phyloP scores from a whole-genome alignment of 2,797 vertebrate species.

The Pseudomugil gertrudae region DNA sequence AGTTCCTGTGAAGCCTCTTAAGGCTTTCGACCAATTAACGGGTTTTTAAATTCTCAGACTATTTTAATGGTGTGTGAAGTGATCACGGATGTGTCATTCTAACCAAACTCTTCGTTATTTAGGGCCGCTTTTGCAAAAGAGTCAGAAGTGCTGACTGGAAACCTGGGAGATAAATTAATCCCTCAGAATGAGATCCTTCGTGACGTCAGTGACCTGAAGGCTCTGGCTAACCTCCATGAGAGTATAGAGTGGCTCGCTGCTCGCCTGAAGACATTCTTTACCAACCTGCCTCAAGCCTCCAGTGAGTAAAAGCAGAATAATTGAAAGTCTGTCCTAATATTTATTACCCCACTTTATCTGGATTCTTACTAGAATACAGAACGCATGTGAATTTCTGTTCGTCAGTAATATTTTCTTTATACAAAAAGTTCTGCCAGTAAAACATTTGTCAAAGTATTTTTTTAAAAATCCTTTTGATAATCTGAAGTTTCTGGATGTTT shows the following conservation, averaged over 20 bases:
- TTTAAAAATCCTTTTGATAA: too few relatives aligned
- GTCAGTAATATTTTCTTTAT: conserved; percentile 19
- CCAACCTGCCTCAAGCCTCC: conserved; percentile 84
- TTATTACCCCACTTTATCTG: background rate
- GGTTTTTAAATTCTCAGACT: background rate
- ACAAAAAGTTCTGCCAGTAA: conserved; percentile 11
- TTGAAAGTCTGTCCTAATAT: conserved; percentile 4
- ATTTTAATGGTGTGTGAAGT: too few relatives aligned
- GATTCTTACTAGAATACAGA: conserved; percentile 5
- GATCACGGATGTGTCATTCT: background rate
- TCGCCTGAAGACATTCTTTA: conserved; percentile 87
- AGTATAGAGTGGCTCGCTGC: conserved; percentile 96
- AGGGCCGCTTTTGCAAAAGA: conserved; percentile 97
- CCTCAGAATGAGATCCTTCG: conserved; percentile 94
- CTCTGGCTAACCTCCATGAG: conserved; percentile 96
- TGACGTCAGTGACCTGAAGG: conserved; percentile 96
- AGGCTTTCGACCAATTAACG: conserved; percentile 24
- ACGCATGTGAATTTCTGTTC: conserved; percentile 27
- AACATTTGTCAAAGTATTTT: conserved; percentile 7
- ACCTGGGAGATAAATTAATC: conserved; percentile 96
- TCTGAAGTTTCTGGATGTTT: conserved; percentile 28
- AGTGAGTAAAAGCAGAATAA: conserved; percentile 80
- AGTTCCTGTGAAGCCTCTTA: conserved; percentile 17
- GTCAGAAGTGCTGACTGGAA: conserved; percentile 96
- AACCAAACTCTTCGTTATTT: conserved; percentile 20